Evolutionary conservation across 2,888 invertebrate genomes (phyloP).

Genomic region (Prenolepis imparis): DNA sequence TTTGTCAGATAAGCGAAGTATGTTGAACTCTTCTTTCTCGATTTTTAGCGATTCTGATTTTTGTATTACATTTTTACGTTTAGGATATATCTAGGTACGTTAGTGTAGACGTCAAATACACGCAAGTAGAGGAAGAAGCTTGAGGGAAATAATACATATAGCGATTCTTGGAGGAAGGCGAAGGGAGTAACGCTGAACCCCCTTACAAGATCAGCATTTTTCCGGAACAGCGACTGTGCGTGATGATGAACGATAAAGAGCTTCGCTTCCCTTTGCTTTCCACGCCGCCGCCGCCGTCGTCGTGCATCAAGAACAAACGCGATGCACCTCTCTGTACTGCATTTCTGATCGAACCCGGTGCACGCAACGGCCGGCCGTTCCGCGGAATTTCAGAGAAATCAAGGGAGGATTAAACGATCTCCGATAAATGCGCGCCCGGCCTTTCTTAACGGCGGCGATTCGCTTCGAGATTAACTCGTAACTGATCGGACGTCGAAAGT

Average conservation of each 20-base stretch:
- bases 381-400: conserved; percentile 33
- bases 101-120: neutral
- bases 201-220: conserved; percentile 36
- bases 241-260: conserved; percentile 47
- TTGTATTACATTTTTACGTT: neutral
- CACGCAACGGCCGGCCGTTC: conserved; percentile 36
- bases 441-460: conserved; percentile 35
- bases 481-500: conserved; percentile 38
- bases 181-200: neutral
- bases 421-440: conserved; percentile 37
- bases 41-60: neutral
- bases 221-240: conserved; percentile 48
- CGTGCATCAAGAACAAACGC: conserved; percentile 33
- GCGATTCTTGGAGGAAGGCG: neutral
- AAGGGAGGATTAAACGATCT: conserved; percentile 30
- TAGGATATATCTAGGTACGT: neutral
- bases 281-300: neutral
- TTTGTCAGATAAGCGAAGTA: conserved; percentile 3
- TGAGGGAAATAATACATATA: neutral
- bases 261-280: conserved; percentile 5
- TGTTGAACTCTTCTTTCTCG: neutral
- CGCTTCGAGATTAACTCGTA: conserved; percentile 32
- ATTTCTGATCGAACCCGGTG: conserved; percentile 33
- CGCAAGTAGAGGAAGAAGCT: neutral
- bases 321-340: conserved; percentile 17